Conservation (phyloP, 2,797 vertebrate genomes). For the Falco columbarius region DNA sequence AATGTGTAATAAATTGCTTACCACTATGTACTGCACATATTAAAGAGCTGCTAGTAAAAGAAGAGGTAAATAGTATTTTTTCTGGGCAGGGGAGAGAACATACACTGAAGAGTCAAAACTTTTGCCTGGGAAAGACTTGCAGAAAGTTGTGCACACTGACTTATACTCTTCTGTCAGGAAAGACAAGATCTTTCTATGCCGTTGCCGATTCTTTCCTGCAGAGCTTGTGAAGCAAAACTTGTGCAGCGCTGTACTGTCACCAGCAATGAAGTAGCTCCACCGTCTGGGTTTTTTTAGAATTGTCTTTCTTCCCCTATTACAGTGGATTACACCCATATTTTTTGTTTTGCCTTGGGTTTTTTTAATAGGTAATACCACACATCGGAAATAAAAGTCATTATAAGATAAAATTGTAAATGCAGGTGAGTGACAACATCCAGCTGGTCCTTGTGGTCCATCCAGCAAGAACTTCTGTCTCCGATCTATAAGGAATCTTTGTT, state of each 20-base stretch:
- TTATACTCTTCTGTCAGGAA: not conserved
- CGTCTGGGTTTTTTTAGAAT: conserved; percentile 57
- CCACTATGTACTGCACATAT: not conserved
- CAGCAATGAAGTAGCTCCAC: conserved; percentile 70
- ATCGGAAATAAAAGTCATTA: not conserved
- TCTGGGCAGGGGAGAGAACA: not conserved
- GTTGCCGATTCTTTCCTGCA: not conserved
- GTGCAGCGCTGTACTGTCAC: not conserved
- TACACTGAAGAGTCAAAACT: not conserved
- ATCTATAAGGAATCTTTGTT: not conserved
- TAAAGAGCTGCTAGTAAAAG: not conserved
- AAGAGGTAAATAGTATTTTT: not conserved
- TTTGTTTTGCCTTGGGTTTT: not conserved
- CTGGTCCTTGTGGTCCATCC: not conserved
- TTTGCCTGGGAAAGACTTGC: conserved; percentile 1
- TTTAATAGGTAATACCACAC: not conserved
- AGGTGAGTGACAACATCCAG: not conserved
- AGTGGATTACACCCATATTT: fast-evolving
- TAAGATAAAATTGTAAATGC: not conserved
- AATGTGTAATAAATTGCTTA: not conserved
- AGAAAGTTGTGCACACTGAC: not conserved
- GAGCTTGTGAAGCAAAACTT: not conserved
- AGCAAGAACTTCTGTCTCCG: not conserved
- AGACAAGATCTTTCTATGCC: not conserved
- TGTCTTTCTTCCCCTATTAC: not conserved